Evolutionary conservation across 2,888 invertebrate species (phyloP).

Genomic region (Anorthoa munda): DNA sequence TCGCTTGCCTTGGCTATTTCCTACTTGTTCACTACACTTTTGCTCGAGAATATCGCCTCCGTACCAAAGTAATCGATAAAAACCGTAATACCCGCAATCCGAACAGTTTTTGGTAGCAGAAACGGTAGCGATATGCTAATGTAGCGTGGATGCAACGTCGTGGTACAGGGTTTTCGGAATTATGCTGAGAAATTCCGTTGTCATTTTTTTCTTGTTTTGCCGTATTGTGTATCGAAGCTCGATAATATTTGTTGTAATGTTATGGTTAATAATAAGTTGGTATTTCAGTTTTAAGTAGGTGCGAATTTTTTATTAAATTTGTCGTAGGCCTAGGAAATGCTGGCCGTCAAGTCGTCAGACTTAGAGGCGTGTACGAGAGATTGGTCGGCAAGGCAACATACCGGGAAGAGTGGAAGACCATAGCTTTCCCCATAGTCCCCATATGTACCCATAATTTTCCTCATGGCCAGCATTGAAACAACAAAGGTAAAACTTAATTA

Average conservation of each 20-base stretch:
- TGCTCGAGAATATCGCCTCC: slow-evolving; percentile 48
- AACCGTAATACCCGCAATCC: slow-evolving; percentile 28
- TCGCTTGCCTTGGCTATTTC: slow-evolving; percentile 89
- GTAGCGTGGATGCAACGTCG: slow-evolving; percentile 14
- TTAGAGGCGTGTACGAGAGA: too few species aligned
- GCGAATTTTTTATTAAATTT: background rate
- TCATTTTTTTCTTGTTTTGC: slow-evolving; percentile 50
- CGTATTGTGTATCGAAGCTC: slow-evolving; percentile 47
- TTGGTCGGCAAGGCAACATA: too few species aligned
- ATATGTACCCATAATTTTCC: too few species aligned
- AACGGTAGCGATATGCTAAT: slow-evolving; percentile 53
- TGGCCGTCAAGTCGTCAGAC: too few species aligned
- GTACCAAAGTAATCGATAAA: slow-evolving; percentile 63
- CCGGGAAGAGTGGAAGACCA: too few species aligned
- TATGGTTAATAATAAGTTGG: slow-evolving; percentile 37
- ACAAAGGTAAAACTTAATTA: too few species aligned
- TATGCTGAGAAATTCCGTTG: slow-evolving; percentile 59
- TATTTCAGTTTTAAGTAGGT: slow-evolving; percentile 29
- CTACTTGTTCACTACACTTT: slow-evolving; percentile 80
- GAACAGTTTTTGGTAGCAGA: slow-evolving; percentile 41
- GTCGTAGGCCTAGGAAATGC: too few species aligned
- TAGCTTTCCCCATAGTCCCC: too few species aligned
- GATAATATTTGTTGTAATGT: slow-evolving; percentile 49
- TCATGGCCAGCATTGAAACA: too few species aligned
- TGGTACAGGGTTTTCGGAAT: slow-evolving; percentile 64